Percentiles rank a stretch among this genome's conserved stretches.
Evolutionary conservation across 2,113 vertebrate species (phyloP).

Genomic region (Falco punctatus): DNA sequence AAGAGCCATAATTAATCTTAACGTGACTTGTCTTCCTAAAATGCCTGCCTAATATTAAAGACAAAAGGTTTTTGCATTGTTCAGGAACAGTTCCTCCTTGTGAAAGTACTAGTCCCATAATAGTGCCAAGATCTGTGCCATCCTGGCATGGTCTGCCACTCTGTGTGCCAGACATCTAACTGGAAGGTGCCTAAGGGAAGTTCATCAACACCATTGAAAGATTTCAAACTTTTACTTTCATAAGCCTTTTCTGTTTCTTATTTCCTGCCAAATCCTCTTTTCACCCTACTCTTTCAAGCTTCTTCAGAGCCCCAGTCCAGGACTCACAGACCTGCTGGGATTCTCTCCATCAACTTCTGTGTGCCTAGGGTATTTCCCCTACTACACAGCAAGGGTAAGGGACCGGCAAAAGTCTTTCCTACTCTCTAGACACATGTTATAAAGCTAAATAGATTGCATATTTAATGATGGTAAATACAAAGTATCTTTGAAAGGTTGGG

Average conservation of each 20-base stretch:
- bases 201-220: not conserved
- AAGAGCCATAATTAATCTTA: not conserved
- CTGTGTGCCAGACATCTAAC: not conserved
- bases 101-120: slow-evolving; percentile 29
- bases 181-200: not conserved
- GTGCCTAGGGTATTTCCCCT: not conserved
- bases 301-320: not conserved
- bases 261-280: not conserved
- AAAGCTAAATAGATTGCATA: not conserved
- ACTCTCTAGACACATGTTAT: not conserved
- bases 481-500: not conserved
- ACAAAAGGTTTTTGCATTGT: not conserved
- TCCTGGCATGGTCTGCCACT: not conserved
- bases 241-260: not conserved
- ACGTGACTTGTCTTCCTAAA: not conserved
- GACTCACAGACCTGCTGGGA: not conserved
- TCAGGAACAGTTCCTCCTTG: slow-evolving; percentile 2
- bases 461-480: not conserved
- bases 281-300: not conserved
- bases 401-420: not conserved
- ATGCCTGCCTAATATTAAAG: not conserved
- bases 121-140: not conserved
- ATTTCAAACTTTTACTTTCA: not conserved
- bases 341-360: not conserved
- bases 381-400: not conserved